Percentiles rank a stretch among this genome's conserved stretches.
Conservation (phyloP, 2,113 vertebrate species). For the Oncorhynchus tshawytscha region DNA sequence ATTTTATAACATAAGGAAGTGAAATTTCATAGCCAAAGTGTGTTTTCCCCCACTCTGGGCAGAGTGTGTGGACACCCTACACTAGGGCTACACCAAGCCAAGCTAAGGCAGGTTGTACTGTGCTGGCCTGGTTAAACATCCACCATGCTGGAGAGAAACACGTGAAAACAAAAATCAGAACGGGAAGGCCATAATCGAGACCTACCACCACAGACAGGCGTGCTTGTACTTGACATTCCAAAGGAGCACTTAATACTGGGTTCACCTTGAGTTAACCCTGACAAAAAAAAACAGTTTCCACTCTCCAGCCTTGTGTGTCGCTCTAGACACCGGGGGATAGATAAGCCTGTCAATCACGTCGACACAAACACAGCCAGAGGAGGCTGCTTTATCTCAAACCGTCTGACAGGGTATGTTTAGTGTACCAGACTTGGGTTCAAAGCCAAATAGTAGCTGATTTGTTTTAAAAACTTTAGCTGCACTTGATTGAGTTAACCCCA, state of each 20-base stretch:
- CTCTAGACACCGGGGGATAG: slow-evolving; percentile 33
- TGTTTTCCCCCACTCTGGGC: no score
- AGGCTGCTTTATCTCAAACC: slow-evolving; percentile 16
- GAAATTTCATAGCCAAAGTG: no score
- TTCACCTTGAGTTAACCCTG: slow-evolving; percentile 60
- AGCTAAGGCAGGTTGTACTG: no score
- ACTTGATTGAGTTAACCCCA: no score
- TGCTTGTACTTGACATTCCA: slow-evolving; percentile 58
- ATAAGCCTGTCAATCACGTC: slow-evolving; percentile 57
- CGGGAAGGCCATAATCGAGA: not conserved
- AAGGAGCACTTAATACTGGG: slow-evolving; percentile 45
- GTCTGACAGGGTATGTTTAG: slow-evolving; percentile 10
- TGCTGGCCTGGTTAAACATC: no score
- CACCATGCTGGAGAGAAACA: no score
- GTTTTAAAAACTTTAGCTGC: no score
- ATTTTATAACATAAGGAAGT: no score
- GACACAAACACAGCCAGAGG: slow-evolving; percentile 15
- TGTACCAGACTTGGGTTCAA: not conserved
- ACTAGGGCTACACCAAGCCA: no score
- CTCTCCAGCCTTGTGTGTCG: slow-evolving; percentile 12
- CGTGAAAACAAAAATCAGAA: not conserved
- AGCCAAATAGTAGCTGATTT: no score
- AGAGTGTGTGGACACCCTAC: no score
- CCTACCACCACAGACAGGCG: not conserved
- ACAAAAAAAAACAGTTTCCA: slow-evolving; percentile 57